Evolutionary conservation across 1,140 invertebrate genomes (phyloP).

Genomic region (Saccostrea glomerata): DNA sequence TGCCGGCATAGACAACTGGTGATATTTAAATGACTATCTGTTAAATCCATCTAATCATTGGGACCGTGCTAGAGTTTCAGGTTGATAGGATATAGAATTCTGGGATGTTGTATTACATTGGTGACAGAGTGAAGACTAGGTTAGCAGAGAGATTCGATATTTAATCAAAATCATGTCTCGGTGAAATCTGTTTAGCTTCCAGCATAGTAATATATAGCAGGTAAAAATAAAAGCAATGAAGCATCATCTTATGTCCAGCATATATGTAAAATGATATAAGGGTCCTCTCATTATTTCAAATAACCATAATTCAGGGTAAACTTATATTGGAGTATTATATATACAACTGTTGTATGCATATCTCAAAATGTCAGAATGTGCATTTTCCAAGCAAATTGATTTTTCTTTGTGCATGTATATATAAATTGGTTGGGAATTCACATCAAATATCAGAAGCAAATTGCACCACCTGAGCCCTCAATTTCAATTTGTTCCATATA

Average conservation of each 20-base stretch:
- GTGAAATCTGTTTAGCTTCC: slow-evolving; percentile 5
- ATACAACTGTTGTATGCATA: too few relatives aligned
- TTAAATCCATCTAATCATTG: slow-evolving; percentile 18
- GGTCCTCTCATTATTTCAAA: too few relatives aligned
- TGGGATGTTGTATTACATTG: neutral
- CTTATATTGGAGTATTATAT: too few relatives aligned
- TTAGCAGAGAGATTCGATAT: slow-evolving; percentile 7
- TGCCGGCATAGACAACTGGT: neutral
- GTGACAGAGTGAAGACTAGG: neutral
- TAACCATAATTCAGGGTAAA: too few relatives aligned
- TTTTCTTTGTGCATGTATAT: too few relatives aligned
- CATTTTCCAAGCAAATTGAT: too few relatives aligned
- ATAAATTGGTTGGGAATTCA: too few relatives aligned
- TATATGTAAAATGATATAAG: too few relatives aligned
- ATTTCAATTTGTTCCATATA: too few relatives aligned
- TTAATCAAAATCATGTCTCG: slow-evolving; percentile 28
- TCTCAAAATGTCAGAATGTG: too few relatives aligned
- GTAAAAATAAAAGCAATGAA: neutral
- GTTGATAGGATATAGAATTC: slow-evolving; percentile 14
- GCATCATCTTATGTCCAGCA: neutral
- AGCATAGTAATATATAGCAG: neutral
- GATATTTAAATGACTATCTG: slow-evolving; percentile 38
- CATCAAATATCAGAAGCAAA: too few relatives aligned
- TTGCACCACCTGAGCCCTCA: too few relatives aligned
- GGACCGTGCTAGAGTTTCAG: slow-evolving; percentile 4